Conservation (phyloP, 2,888 invertebrate species). For the Ariolimax columbianus region DNA sequence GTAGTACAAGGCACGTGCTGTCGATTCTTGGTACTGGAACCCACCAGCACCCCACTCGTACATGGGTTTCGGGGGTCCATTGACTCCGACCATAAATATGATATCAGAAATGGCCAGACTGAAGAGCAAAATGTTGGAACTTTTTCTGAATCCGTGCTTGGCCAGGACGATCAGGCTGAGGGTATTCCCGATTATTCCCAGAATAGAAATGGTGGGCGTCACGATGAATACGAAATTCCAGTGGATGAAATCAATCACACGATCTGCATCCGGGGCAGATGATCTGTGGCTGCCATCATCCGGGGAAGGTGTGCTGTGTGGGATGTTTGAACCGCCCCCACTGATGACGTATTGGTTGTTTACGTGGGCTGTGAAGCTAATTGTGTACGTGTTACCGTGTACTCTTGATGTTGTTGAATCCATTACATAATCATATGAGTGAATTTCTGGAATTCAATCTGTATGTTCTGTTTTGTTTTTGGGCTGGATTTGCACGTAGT, state of each 20-base stretch:
- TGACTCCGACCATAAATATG: slow-evolving; percentile 27
- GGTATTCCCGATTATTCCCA: slow-evolving; percentile 33
- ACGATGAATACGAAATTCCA: slow-evolving; percentile 30
- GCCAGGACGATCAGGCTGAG: slow-evolving; percentile 12
- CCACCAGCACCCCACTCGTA: slow-evolving; percentile 30
- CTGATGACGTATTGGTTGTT: no score
- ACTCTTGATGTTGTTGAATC: no score
- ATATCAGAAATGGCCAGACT: slow-evolving; percentile 36
- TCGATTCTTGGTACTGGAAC: slow-evolving; percentile 8
- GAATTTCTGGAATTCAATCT: no score
- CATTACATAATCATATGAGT: no score
- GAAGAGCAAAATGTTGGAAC: slow-evolving; percentile 40
- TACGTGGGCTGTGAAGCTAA: no score
- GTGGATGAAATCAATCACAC: slow-evolving; percentile 6
- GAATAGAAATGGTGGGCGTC: slow-evolving; percentile 11
- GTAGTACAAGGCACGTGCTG: slow-evolving; percentile 21
- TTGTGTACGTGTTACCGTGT: no score
- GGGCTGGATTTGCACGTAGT: no score
- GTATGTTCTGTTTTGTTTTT: no score
- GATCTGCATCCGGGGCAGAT: no score
- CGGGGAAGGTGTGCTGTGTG: no score
- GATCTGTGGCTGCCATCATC: no score
- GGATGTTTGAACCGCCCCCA: no score
- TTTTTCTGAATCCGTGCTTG: slow-evolving; percentile 36
- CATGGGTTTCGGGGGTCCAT: slow-evolving; percentile 30